Evolutionary conservation across 2,113 vertebrate species (phyloP).

Genomic region (Myotis lucifugus): DNA sequence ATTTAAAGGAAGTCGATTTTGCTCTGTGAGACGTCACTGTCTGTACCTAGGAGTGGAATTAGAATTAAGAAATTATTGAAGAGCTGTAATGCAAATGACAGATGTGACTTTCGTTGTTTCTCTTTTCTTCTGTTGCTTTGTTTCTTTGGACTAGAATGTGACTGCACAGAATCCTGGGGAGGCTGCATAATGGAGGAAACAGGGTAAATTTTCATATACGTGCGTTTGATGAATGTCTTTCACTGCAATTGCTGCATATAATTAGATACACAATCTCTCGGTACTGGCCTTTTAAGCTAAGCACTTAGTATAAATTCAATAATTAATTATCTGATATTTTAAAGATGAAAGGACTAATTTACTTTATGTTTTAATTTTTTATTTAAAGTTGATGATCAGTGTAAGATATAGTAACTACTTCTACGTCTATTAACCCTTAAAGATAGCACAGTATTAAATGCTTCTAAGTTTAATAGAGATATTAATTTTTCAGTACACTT

Average conservation of each 20-base stretch:
- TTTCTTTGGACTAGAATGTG: constrained; percentile 90
- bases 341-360: constrained; percentile 58
- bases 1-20: constrained; percentile 32
- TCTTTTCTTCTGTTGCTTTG: constrained; percentile 65
- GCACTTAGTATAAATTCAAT: constrained; percentile 45
- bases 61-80: not conserved
- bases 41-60: not conserved
- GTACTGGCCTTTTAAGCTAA: constrained; percentile 35
- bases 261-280: not conserved
- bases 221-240: not conserved
- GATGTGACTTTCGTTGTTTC: constrained; percentile 58
- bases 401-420: constrained; percentile 24
- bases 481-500: constrained; percentile 74
- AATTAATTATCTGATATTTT: constrained; percentile 61
- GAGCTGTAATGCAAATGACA: not conserved
- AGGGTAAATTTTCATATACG: constrained; percentile 85
- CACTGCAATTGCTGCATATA: not conserved
- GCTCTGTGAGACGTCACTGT: not conserved
- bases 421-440: constrained; percentile 15
- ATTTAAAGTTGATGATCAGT: constrained; percentile 59
- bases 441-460: constrained; percentile 39
- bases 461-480: constrained; percentile 45
- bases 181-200: constrained; percentile 98
- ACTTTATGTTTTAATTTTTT: constrained; percentile 66
- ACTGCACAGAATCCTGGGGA: constrained; percentile 91